Evolutionary conservation across 2,888 invertebrate species (phyloP), one percentile per base, ranked within the genome.

Genomic region (Stramonita haemastoma): DNA sequence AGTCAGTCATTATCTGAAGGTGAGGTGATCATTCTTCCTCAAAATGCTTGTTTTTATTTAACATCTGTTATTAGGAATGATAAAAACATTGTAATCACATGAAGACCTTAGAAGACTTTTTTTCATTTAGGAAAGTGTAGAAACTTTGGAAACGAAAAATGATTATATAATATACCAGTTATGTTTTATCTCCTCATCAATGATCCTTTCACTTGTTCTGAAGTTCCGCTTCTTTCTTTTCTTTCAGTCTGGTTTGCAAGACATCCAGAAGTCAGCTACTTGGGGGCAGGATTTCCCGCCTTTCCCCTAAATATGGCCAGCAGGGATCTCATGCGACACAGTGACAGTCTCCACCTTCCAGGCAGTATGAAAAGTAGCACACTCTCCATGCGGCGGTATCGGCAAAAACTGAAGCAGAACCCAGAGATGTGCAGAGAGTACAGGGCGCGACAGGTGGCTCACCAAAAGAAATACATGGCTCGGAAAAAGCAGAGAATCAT

Each of bases 351-450:
- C 19, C 22, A 17, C 8, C 29, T 22, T 22, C 22, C 66, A 22
- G 57, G 56, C 29, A 26, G n/a, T 19, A 17, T 32, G 60, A 57
- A 57, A 56, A 86, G 60, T 22, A 86, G 86, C 86, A 66, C 86
- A 5, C 86, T 86, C 60, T 86, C 86, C 22, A 86, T 86, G 86
- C 86, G 86, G 22, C 86, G 86, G 15, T 86, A 86, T 29, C 86
- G 86, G 19, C 86, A 86, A 66, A 60, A 57, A 29, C 34, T 86
- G 86, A 86, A 57, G 19, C 57, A 86, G 60, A 86, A 86, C 86
- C 86, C 86, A 22, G 86, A 86, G 17, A 29, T 32, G 32, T n/a
- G 60, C 32, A 1, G 60, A 17, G 86, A 86, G 60, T 86, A 86
- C 86, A 60, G 86, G 34, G 86, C 86, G 17, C 57, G 86, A 19